Base-by-base conservation (phyloP, 2,797 vertebrate genomes). In the Glossophaga mutica region DNA sequence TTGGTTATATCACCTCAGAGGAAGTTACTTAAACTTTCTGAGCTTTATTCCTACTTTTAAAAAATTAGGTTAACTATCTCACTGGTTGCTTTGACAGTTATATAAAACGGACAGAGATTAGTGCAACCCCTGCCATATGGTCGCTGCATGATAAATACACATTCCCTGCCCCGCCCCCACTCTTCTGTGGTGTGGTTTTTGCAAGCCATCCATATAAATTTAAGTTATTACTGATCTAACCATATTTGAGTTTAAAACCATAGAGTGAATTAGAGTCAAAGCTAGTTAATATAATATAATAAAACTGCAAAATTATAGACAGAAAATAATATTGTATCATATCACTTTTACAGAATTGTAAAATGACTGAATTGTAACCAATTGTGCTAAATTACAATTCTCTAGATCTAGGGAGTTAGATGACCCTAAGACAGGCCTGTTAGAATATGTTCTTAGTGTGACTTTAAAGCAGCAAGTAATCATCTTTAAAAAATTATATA, bases 291-390 rank as follows among this genome's bases (percentile, higher is more conserved):
- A 6, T 1, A 86, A 32, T 16, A 8, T 50, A 94, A 26, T 29
- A 52, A 94, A 97, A 73, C 24, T 0, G 2, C 0, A 2, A 91
- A 91, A 82, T 11, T 34, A 8, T 48, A 4, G 50, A 76, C 2
- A 90, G 48, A 92, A 94, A 92, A 92, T 74, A 85, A 84, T 70
- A 62, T 50, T 91, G 14, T 19, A 91, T 86, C 22, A 39, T 71
- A 82, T 19, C 10, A 77, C 37, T 71, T 82, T 86, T 83, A 48
- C 8, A 89, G 85, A 94, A 59, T 67, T 86, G 14, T 44, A 71
- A 87, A 94, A 83, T 89, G 39, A 70, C 42, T 37, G n/a, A 42
- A 86, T 5, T 24, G 29, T 78, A 90, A 77, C 46, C 15, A 85
- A 24, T 68, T 46, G 34, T 85, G 34, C 65, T 71, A 37, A 92